Conservation (phyloP, 2,797 vertebrate species). For the Pampus argenteus region DNA sequence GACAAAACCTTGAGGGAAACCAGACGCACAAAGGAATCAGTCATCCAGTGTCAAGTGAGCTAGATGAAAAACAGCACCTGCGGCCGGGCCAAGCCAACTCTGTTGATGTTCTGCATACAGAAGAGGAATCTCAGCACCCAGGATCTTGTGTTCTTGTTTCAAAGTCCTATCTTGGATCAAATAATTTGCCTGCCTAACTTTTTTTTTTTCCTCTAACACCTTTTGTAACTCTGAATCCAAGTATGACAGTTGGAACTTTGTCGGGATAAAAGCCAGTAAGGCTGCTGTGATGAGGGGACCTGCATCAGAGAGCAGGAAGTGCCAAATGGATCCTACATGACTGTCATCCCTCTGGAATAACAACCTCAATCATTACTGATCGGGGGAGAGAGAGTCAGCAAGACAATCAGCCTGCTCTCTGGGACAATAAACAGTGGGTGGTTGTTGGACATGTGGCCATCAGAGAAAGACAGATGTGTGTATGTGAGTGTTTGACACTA, state of each 20-base stretch:
- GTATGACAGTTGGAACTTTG: slow-evolving; percentile 40
- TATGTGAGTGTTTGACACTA: slow-evolving; percentile 8
- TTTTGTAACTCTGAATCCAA: neutral
- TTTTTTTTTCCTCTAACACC: slow-evolving; percentile 3
- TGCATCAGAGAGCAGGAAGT: slow-evolving; percentile 69
- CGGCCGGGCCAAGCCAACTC: slow-evolving; percentile 10
- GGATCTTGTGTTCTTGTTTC: slow-evolving; percentile 9
- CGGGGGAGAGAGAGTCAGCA: slow-evolving; percentile 49
- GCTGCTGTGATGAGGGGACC: slow-evolving; percentile 45
- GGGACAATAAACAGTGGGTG: slow-evolving; percentile 66
- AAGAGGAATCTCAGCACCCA: slow-evolving; percentile 9
- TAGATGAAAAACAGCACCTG: slow-evolving; percentile 60
- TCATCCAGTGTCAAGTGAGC: slow-evolving; percentile 53
- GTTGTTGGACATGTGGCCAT: slow-evolving; percentile 47
- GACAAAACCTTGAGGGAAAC: slow-evolving; percentile 61
- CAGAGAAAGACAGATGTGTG: slow-evolving; percentile 16
- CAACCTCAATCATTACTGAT: slow-evolving; percentile 68
- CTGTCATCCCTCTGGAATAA: slow-evolving; percentile 63
- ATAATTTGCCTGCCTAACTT: slow-evolving; percentile 11
- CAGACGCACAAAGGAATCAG: slow-evolving; percentile 60
- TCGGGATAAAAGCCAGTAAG: slow-evolving; percentile 45
- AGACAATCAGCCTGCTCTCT: slow-evolving; percentile 61
- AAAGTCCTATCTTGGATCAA: slow-evolving; percentile 16
- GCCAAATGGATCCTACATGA: slow-evolving; percentile 79
- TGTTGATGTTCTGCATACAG: slow-evolving; percentile 20